These are phyloP conservation scores for Eubucco bourcierii DNA, from an alignment of 2,113 vertebrate species.

Conservation along the genomic window DNA sequence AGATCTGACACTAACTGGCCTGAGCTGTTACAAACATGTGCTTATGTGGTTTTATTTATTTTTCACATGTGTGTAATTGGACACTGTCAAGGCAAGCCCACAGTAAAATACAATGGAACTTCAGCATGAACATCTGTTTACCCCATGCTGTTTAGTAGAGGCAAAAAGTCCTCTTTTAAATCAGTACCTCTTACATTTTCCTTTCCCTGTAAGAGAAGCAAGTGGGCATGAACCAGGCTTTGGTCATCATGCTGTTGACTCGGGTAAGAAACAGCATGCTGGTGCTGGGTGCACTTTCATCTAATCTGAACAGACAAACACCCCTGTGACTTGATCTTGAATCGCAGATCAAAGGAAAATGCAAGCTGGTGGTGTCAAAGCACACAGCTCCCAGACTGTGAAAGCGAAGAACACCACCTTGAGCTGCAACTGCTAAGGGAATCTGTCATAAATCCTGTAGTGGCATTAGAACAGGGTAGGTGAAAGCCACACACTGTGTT, in stretches of 20 bases:
- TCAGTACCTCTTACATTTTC: background rate
- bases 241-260: accelerated
- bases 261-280: background rate
- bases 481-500: slow-evolving; percentile 3
- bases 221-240: background rate
- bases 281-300: background rate
- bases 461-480: background rate
- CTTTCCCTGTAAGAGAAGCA: background rate
- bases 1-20: slow-evolving; percentile 11
- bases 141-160: background rate
- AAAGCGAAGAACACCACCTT: background rate
- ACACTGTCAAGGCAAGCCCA: background rate
- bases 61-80: slow-evolving; percentile 25
- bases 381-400: background rate
- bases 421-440: background rate
- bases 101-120: background rate
- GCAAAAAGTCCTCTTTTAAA: background rate
- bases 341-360: background rate
- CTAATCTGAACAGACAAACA: background rate
- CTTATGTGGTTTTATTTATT: slow-evolving; percentile 38
- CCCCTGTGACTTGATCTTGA: background rate
- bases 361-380: background rate
- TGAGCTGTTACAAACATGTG: background rate
- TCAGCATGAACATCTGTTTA: slow-evolving; percentile 40
- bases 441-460: slow-evolving; percentile 25